Conservation (phyloP, 2,113 vertebrate species). For the Leptosomus discolor region DNA sequence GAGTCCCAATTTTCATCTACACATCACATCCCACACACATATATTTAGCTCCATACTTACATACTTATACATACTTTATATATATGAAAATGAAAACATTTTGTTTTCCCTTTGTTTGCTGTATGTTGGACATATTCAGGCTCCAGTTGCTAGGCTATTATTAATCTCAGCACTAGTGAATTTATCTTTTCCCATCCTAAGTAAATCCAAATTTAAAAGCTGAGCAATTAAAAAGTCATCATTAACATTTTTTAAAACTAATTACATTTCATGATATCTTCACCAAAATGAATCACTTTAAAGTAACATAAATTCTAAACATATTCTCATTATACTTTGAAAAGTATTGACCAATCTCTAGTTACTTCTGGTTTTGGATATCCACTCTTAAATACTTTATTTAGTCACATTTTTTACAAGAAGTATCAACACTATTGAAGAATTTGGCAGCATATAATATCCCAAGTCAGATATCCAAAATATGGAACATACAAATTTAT, state of each 20-base stretch:
- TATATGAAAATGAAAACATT: background rate
- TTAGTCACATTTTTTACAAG: background rate
- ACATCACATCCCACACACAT: background rate
- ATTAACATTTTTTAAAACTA: background rate
- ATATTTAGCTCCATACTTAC: background rate
- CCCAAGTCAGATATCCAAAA: background rate
- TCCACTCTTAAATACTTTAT: background rate
- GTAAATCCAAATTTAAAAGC: background rate
- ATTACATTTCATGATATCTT: background rate
- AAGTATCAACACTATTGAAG: background rate
- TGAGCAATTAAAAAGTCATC: background rate
- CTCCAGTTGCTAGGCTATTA: background rate
- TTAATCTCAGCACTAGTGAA: background rate
- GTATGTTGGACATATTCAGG: background rate
- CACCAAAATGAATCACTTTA: background rate
- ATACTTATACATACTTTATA: background rate
- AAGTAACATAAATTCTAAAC: background rate
- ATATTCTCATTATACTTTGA: background rate
- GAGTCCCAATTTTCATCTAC: background rate
- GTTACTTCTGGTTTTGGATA: background rate
- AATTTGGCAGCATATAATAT: background rate
- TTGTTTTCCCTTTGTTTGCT: background rate
- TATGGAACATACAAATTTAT: fast-evolving
- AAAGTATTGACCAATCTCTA: background rate
- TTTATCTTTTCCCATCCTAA: background rate